phyloP scores from a whole-genome alignment of 2,113 vertebrate genomes.

The Pteronura brasiliensis region DNA sequence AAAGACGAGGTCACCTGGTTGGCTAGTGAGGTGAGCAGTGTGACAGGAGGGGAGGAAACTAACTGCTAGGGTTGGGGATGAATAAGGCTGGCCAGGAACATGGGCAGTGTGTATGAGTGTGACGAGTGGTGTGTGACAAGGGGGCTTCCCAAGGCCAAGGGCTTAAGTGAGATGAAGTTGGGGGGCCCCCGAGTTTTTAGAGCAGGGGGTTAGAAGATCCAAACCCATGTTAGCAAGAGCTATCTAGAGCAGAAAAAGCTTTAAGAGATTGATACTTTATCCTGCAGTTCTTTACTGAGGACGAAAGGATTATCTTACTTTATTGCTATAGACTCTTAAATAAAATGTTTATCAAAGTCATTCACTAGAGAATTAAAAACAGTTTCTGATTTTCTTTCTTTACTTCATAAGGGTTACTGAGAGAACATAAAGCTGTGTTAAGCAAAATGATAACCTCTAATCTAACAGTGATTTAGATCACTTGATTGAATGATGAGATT shows the following conservation, averaged over 20 bases:
- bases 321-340: not conserved
- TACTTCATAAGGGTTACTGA: not conserved
- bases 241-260: not conserved
- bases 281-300: not conserved
- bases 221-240: not conserved
- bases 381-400: not conserved
- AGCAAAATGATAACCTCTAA: not conserved
- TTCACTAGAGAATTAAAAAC: not conserved
- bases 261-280: not conserved
- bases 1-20: not conserved
- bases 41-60: not conserved
- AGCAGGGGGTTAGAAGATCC: not conserved
- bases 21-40: not conserved
- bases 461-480: not conserved
- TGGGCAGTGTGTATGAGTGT: accelerated
- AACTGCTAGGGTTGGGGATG: not conserved
- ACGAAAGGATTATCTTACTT: not conserved
- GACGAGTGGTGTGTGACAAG: not conserved
- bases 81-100: not conserved
- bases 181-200: not conserved
- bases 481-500: not conserved
- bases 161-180: not conserved
- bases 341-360: not conserved
- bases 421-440: not conserved
- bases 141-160: not conserved